These are phyloP conservation scores for Tautogolabrus adspersus DNA, from an alignment of 2,113 vertebrate species.

Conservation along the genomic window DNA sequence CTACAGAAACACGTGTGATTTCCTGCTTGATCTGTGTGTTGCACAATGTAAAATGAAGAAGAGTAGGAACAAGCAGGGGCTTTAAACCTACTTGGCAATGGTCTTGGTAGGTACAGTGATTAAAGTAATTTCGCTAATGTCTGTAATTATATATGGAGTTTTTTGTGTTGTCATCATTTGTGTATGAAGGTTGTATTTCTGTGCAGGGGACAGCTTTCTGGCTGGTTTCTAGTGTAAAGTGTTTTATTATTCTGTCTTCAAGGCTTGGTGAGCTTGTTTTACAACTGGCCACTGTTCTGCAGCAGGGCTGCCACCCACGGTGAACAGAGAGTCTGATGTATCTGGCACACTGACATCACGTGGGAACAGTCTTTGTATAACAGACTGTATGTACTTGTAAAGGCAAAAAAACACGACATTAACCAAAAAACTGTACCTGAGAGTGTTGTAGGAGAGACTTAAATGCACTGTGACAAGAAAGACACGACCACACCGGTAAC, in stretches of 20 bases:
- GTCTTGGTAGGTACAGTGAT: not conserved
- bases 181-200: not conserved
- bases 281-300: slow-evolving; percentile 26
- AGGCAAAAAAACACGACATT: slow-evolving; percentile 9
- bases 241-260: slow-evolving; percentile 3
- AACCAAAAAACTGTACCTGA: slow-evolving; percentile 3
- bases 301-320: not conserved
- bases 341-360: not conserved
- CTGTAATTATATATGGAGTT: not conserved
- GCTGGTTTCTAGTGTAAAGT: slow-evolving; percentile 3
- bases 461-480: not conserved
- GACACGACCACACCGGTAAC: no score
- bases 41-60: slow-evolving; percentile 14
- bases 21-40: slow-evolving; percentile 28
- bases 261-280: slow-evolving; percentile 6
- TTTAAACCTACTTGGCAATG: not conserved
- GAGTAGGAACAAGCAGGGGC: not conserved
- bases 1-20: slow-evolving; percentile 40
- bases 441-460: not conserved
- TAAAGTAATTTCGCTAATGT: not conserved
- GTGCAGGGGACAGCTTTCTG: not conserved
- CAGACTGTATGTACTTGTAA: slow-evolving; percentile 1
- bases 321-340: slow-evolving; percentile 9
- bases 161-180: not conserved
- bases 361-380: slow-evolving; percentile 26